Base-by-base conservation (phyloP, 2,797 vertebrate species). In the Peromyscus melanophrys region DNA sequence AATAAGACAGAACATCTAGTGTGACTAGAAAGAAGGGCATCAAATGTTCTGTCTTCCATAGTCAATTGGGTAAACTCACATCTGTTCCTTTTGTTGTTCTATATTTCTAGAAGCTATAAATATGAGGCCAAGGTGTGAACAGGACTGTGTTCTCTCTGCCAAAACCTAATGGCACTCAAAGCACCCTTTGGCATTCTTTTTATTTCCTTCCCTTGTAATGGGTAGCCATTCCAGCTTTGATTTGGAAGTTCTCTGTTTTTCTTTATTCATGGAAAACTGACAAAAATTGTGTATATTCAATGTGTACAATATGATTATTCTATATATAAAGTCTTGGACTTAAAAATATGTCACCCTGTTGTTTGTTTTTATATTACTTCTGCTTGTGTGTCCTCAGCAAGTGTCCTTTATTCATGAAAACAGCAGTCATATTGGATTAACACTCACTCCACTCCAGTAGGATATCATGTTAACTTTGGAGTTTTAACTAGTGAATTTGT, bases 151-250 rank as follows among this genome's bases (percentile, higher is more conserved):
- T 61, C 6, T 4, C 34, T 57, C 27, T 14, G 37, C 13, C 52
- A 16, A 29, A 85, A 52, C 13, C 16, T 3, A 4, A 52, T 27
- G 8, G 14, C 31, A 4, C 23, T 12, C 31, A 10, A 4, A 13
- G 9, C 0, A 21, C 0, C 6, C 59, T 49, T 52, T 49, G 37
- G 6, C 0, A 21, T 23, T 73, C 27, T 61, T 29, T 12, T 46
- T 76, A 16, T 2, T 46, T 46, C 2, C 23, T 29, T 43, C 19
- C 19, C 19, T 43, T 43, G 40, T 43, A 43, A 43, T 43, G 4
- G 40, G 40, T 43, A 43, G 40, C 40, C 40, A 43, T 43, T 43
- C 40, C 40, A 43, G 40, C 40, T 43, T 43, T 43, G 40, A 43
- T 43, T 43, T 43, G 40, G 40, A 43, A 43, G 40, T 43, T 43